These are phyloP conservation scores for Branchipolynoe longqiensis DNA, from an alignment of 2,888 invertebrate species.

Conservation along the genomic window DNA sequence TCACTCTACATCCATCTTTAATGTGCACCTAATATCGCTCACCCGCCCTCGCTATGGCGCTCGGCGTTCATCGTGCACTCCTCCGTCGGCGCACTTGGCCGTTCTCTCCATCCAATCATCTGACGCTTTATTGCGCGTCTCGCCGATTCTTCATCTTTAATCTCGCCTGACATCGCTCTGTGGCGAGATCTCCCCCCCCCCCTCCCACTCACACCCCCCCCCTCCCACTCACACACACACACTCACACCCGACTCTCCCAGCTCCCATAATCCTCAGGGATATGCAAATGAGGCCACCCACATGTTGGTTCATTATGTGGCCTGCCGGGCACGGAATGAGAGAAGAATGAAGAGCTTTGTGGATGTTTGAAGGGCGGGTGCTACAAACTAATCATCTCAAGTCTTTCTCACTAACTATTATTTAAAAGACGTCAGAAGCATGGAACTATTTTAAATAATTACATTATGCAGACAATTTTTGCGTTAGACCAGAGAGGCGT, in stretches of 20 bases:
- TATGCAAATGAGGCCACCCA: conserved; percentile 52
- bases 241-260: no score
- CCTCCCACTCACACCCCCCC: no score
- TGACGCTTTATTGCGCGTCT: conserved; percentile 39
- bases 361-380: neutral
- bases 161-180: conserved; percentile 50
- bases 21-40: conserved; percentile 32
- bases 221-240: no score
- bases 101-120: conserved; percentile 48
- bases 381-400: no score
- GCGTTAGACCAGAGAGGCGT: no score
- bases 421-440: no score
- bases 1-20: no score
- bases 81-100: conserved; percentile 13
- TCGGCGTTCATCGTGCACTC: neutral
- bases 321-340: conserved; percentile 22
- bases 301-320: conserved; percentile 48
- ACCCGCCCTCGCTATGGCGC: neutral
- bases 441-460: no score
- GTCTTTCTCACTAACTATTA: no score
- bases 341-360: conserved; percentile 16
- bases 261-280: conserved; percentile 52
- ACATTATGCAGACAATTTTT: no score
- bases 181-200: conserved; percentile 51
- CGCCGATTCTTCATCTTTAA: conserved; percentile 51